phyloP scores from a whole-genome alignment of 1,140 invertebrate species.

The Neomicropteryx cornuta region DNA sequence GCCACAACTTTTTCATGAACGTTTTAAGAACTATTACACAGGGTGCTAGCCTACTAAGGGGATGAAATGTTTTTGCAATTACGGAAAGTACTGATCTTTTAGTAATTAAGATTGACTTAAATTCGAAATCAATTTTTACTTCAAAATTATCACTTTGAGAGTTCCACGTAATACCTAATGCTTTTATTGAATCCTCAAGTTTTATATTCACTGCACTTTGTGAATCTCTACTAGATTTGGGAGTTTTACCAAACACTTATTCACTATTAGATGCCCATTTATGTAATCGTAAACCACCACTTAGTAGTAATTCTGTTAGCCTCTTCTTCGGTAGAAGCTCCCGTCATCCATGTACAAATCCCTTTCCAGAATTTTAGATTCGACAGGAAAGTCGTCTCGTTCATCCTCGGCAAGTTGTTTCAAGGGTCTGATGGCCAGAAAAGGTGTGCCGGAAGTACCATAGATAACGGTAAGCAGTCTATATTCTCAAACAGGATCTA shows the following conservation, averaged over 20 bases:
- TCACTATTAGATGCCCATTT: slow-evolving; percentile 24
- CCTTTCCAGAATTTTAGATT: slow-evolving; percentile 16
- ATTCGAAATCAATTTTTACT: slow-evolving; percentile 3
- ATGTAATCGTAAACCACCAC: slow-evolving; percentile 18
- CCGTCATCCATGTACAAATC: slow-evolving; percentile 35
- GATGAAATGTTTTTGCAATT: slow-evolving; percentile 22
- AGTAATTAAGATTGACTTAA: not conserved
- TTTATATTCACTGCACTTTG: slow-evolving; percentile 6
- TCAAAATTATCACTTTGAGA: slow-evolving; percentile 16
- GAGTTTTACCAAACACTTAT: slow-evolving; percentile 10
- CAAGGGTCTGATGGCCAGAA: slow-evolving; percentile 23
- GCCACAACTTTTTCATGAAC: slow-evolving; percentile 34
- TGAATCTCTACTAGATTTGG: slow-evolving; percentile 5
- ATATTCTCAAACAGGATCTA: slow-evolving; percentile 15
- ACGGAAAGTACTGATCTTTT: slow-evolving; percentile 19
- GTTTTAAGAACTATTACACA: slow-evolving; percentile 28
- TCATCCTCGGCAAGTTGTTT: slow-evolving; percentile 23
- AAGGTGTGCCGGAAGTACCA: slow-evolving; percentile 23
- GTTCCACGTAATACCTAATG: slow-evolving; percentile 22
- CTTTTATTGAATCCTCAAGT: slow-evolving; percentile 15
- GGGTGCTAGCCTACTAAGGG: slow-evolving; percentile 28
- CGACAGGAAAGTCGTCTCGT: slow-evolving; percentile 15
- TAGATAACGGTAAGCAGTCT: slow-evolving; percentile 22
- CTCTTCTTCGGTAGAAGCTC: slow-evolving; percentile 20
- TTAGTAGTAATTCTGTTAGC: slow-evolving; percentile 13